phyloP scores from a whole-genome alignment of 1,140 invertebrate species.

The Theocolax elegans region DNA sequence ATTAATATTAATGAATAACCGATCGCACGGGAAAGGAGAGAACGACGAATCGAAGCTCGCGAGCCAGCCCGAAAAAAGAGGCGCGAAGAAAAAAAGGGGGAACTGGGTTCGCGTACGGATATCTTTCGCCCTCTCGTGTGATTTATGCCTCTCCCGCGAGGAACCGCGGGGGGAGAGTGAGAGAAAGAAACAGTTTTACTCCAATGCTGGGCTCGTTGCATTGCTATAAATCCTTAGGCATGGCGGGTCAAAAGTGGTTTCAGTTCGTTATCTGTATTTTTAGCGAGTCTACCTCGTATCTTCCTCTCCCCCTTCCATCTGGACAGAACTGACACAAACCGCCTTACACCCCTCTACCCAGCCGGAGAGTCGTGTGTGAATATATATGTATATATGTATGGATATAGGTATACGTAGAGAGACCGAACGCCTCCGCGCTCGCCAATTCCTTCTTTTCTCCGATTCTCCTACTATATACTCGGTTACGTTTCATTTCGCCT shows the following conservation, averaged over 20 bases:
- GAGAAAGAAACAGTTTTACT: conserved; percentile 50
- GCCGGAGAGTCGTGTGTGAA: no score
- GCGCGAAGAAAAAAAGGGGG: conserved; percentile 9
- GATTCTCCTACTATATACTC: conserved; percentile 4
- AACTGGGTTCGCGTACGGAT: conserved; percentile 13
- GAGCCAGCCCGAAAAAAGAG: not conserved
- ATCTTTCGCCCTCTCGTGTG: conserved; percentile 59
- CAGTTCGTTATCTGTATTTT: conserved; percentile 66
- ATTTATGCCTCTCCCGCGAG: conserved; percentile 56
- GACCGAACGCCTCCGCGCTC: conserved; percentile 18
- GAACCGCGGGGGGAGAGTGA: not conserved
- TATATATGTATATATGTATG: not conserved
- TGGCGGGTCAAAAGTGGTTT: conserved; percentile 66
- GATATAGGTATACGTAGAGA: no score
- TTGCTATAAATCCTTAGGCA: conserved; percentile 63
- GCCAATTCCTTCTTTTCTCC: conserved; percentile 25
- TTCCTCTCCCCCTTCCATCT: not conserved
- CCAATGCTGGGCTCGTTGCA: conserved; percentile 63
- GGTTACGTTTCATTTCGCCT: conserved; percentile 7
- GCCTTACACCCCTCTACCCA: conserved; percentile 7
- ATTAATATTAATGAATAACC: conserved; percentile 67
- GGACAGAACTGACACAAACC: not conserved
- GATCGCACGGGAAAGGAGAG: conserved; percentile 1
- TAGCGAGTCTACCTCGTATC: conserved; percentile 46
- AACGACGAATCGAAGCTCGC: conserved; percentile 9